phyloP scores from a whole-genome alignment of 2,797 vertebrate species.

The Sebastes diaconus region DNA sequence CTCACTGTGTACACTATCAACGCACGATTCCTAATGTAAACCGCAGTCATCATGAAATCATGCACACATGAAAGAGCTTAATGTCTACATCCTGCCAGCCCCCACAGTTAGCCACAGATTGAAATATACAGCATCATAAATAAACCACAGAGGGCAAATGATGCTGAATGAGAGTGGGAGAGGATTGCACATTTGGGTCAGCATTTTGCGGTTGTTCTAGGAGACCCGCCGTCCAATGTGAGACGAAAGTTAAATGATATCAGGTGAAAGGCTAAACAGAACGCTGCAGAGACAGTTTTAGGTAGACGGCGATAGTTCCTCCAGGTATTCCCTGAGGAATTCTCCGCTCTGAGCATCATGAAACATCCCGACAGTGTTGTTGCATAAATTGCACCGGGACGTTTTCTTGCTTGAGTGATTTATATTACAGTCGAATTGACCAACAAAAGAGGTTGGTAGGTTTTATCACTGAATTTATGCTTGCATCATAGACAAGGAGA shows the following conservation, averaged over 20 bases:
- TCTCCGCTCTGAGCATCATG: background rate
- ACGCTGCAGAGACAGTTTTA: background rate
- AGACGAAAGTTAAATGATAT: conserved; percentile 23
- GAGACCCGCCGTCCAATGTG: conserved; percentile 15
- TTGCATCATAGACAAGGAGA: background rate
- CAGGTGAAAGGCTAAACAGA: conserved; percentile 5
- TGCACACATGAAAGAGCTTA: conserved; percentile 21
- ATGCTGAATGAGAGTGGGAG: conserved; percentile 32
- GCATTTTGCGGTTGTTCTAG: conserved; percentile 14
- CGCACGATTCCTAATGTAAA: conserved; percentile 20
- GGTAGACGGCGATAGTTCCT: background rate
- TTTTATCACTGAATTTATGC: background rate
- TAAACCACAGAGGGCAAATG: conserved; percentile 36
- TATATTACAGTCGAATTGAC: background rate
- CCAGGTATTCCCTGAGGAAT: background rate
- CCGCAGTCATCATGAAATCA: conserved; percentile 28
- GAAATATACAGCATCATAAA: conserved; percentile 32
- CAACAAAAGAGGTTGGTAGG: background rate
- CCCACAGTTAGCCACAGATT: conserved; percentile 30
- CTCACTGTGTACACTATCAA: conserved; percentile 12
- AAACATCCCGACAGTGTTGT: background rate
- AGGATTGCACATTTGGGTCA: conserved; percentile 19
- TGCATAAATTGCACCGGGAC: background rate
- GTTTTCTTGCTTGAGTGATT: background rate
- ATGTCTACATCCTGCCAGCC: conserved; percentile 21